Conservation (phyloP, 2,113 vertebrate genomes). For the Melanerpes aurifrons region DNA sequence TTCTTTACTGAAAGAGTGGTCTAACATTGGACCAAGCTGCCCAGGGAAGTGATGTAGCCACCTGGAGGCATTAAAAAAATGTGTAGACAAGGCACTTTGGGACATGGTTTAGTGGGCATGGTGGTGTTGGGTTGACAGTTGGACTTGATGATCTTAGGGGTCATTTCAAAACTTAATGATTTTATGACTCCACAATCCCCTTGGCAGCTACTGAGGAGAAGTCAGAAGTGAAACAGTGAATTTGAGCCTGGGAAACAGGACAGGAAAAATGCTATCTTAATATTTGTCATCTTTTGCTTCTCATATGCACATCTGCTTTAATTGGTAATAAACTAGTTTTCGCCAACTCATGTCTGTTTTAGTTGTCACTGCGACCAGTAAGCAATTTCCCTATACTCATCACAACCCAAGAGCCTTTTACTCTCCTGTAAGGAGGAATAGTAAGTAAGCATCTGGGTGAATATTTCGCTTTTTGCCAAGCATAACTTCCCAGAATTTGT, state of each 20-base stretch:
- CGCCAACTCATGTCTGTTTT: neutral
- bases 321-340: neutral
- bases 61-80: no score
- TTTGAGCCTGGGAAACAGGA: neutral
- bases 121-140: no score
- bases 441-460: neutral
- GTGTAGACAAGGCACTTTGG: no score
- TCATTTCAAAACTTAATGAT: no score
- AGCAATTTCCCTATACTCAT: neutral
- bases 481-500: neutral
- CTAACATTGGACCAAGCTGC: no score
- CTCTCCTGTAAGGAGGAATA: neutral
- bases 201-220: neutral
- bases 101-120: no score
- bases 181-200: neutral
- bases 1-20: no score
- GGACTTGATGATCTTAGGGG: no score
- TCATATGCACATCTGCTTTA: neutral
- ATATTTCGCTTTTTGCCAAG: neutral
- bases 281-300: neutral
- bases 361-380: neutral
- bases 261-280: neutral
- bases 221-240: neutral
- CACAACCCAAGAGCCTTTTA: neutral
- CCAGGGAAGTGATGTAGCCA: no score